phyloP scores from a whole-genome alignment of 2,113 vertebrate genomes.

The Orthochromis indermauri region DNA sequence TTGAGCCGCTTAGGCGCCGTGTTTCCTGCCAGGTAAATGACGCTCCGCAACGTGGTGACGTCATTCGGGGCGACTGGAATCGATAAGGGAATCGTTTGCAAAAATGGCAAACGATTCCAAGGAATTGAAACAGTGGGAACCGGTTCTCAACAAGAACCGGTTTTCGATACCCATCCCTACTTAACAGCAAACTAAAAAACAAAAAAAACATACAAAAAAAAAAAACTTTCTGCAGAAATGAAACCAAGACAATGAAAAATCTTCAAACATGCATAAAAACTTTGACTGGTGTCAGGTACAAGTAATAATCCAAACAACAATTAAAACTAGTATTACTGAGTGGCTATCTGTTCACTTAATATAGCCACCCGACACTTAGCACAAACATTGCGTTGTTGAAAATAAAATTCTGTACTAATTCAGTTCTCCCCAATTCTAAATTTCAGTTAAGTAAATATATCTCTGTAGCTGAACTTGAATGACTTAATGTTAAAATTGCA shows the following conservation, averaged over 20 bases:
- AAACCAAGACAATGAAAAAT: neutral
- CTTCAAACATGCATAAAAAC: neutral
- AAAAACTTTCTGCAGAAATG: neutral
- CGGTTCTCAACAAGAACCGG: no score
- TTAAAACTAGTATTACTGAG: neutral
- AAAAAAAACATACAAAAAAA: rapidly evolving
- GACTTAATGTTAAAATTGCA: neutral
- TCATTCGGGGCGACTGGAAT: no score
- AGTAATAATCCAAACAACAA: neutral
- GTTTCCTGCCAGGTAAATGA: no score
- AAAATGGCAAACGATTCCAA: no score
- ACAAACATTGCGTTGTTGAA: neutral
- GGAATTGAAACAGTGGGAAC: no score
- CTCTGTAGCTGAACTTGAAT: neutral
- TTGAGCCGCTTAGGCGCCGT: no score
- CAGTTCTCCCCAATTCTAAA: neutral
- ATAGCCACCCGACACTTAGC: neutral
- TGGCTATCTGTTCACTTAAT: neutral
- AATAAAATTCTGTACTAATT: neutral
- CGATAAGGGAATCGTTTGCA: no score
- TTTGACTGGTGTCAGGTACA: neutral
- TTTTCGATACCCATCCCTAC: no score
- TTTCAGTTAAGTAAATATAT: neutral
- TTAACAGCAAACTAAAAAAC: neutral
- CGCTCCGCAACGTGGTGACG: no score